A percentile compares a stretch with the other conserved stretches of the same genome.
phyloP scores from a whole-genome alignment of 2,888 invertebrate genomes.

The Notodromas monacha region DNA sequence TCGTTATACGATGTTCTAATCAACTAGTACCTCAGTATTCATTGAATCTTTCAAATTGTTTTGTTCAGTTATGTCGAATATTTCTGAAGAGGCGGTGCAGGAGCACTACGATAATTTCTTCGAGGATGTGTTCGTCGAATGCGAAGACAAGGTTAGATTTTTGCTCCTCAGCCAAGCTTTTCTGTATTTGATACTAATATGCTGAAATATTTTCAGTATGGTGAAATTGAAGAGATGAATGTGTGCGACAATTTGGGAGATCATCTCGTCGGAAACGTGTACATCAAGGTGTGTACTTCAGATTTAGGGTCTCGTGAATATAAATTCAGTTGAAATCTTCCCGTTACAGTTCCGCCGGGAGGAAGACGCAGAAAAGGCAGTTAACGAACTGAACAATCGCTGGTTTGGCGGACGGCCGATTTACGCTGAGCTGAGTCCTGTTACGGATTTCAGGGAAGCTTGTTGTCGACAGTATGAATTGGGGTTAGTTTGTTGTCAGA shows the following conservation, averaged over 20 bases:
- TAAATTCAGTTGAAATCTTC: constrained; percentile 8
- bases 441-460: constrained; percentile 95
- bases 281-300: constrained; percentile 42
- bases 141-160: constrained; percentile 49
- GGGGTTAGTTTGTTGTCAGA: constrained; percentile 30
- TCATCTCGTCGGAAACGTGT: constrained; percentile 93
- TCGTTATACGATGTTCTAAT: too few species aligned
- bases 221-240: constrained; percentile 99
- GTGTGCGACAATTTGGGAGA: constrained; percentile 97
- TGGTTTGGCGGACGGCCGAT: constrained; percentile 97
- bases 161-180: too few species aligned
- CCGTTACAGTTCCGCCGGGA: constrained; percentile 49
- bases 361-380: constrained; percentile 92
- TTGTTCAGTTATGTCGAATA: constrained; percentile 33
- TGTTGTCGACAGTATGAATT: constrained; percentile 98
- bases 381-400: constrained; percentile 80
- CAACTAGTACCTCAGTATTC: too few species aligned
- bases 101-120: constrained; percentile 98
- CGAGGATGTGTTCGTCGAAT: constrained; percentile 94
- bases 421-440: constrained; percentile 89
- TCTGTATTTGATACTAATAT: too few species aligned
- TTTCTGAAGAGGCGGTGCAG: constrained; percentile 92
- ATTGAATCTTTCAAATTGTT: too few species aligned
- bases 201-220: constrained; percentile 27
- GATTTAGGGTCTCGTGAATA: constrained; percentile 8